Conservation (phyloP, 2,888 invertebrate genomes). For the Drosophila buzzatii region DNA sequence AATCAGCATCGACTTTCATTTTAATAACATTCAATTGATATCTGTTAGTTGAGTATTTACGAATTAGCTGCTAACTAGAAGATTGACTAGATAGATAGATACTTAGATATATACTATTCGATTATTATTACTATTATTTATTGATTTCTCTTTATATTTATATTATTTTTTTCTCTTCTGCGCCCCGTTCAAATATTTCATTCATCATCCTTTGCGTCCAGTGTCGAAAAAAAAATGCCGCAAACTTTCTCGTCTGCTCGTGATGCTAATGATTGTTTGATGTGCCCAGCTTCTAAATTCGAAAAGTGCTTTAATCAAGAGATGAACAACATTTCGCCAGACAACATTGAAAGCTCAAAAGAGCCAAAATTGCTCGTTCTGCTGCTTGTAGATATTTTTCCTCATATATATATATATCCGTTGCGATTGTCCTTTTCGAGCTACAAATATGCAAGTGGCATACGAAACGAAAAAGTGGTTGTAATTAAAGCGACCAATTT, state of each 20-base stretch:
- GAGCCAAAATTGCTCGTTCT: slow-evolving; percentile 32
- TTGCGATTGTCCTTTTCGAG: slow-evolving; percentile 22
- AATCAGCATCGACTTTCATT: too few species aligned
- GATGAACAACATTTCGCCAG: slow-evolving; percentile 17
- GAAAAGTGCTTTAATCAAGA: slow-evolving; percentile 18
- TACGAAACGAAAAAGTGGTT: slow-evolving; percentile 62
- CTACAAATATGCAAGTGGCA: slow-evolving; percentile 40
- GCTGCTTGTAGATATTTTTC: slow-evolving; percentile 15
- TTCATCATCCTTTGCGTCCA: slow-evolving; percentile 6
- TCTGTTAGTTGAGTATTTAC: neutral
- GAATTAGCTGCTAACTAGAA: neutral
- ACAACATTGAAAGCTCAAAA: slow-evolving; percentile 38
- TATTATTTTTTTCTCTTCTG: slow-evolving; percentile 13
- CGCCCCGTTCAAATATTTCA: neutral
- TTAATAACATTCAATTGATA: too few species aligned
- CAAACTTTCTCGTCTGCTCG: slow-evolving; percentile 51
- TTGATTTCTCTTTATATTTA: too few species aligned
- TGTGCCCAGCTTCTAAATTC: slow-evolving; percentile 47
- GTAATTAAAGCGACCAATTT: slow-evolving; percentile 67
- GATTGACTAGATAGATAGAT: neutral
- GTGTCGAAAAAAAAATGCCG: slow-evolving; percentile 14
- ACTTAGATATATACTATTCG: too few species aligned
- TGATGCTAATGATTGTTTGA: slow-evolving; percentile 77
- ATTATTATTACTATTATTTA: too few species aligned
- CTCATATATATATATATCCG: slow-evolving; percentile 5